Base-by-base conservation (phyloP, 2,113 vertebrate genomes). In the Anas platyrhynchos region DNA sequence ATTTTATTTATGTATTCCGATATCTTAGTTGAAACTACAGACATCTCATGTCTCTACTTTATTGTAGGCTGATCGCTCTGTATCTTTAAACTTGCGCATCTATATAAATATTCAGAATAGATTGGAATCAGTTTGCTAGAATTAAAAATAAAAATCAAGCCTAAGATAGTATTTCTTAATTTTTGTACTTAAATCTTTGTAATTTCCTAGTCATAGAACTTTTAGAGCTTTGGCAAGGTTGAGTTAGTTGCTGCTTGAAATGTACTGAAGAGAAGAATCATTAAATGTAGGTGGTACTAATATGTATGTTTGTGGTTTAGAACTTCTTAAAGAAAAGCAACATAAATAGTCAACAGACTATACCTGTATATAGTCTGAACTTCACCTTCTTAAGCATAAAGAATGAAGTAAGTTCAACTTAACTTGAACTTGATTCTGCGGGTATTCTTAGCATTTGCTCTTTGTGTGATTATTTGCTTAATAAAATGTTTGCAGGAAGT, bases 21-120 rank as follows among this genome's bases (percentile, higher is more conserved):
- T 68, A 21, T 83, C 26, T 11, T 14, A 90, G 34, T 90, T 94
- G 93, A 97, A 97, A 97, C 67, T 71, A 63, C 38, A 95, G 62
- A 29, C 1, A 17, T 52, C 18, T 80, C 14, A 0, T 38, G 21
- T 23, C 18, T 68, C 15, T 50, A 2, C 4, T 75, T 63, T 36
- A 13, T 29, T 72, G 9, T 66, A 48, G 59, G 6, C 44, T 73
- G 25, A 31, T 72, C 10, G 62, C 21, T 38, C 8, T 32, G 13
- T 65, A 59, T 83, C 69, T 50, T 23, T 72, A 43, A 68, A 56
- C 73, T 86, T 71, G 87, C 92, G 29, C 83, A 74, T 50, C 21
- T 59, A 6, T 63, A 78, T 55, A 92, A 96, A 97, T 89, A 44
- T 96, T 96, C 65, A 65, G 61, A 52, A 66, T 8, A 59, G 10